A percentile compares a stretch with the other conserved stretches of the same genome.
These are phyloP conservation scores for Pyrrhosoma nymphula DNA, from an alignment of 2,888 invertebrate genomes.

Conservation along the genomic window DNA sequence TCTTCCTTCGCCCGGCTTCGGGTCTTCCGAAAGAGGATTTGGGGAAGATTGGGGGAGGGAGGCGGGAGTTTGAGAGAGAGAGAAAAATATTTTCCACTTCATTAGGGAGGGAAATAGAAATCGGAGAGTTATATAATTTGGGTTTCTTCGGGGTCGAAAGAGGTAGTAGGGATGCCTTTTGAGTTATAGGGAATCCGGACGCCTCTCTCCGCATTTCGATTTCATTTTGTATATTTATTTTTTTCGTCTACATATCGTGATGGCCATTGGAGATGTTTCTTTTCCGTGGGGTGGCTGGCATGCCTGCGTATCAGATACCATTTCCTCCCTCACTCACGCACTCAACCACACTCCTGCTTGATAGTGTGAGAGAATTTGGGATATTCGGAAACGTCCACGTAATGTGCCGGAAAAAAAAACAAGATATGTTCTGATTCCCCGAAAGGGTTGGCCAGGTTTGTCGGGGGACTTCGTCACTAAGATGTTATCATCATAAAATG, in stretches of 20 bases:
- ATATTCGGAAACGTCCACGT: not conserved
- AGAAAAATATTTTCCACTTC: not conserved
- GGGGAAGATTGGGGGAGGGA: no score
- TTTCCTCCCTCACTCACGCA: not conserved
- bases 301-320: not conserved
- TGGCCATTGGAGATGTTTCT: not conserved
- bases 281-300: not conserved
- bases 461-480: no score
- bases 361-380: not conserved
- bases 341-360: not conserved
- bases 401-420: no score
- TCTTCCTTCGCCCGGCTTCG: not conserved
- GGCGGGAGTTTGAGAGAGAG: not conserved
- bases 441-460: not conserved
- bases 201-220: not conserved
- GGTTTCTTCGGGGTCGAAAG: not conserved
- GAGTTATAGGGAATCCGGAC: slow-evolving; percentile 4
- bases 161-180: not conserved
- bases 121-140: slow-evolving; percentile 5
- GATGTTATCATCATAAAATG: no score
- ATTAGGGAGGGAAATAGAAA: slow-evolving; percentile 18
- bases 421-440: not conserved
- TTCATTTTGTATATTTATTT: not conserved
- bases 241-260: not conserved
- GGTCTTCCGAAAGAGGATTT: no score